phyloP scores from a whole-genome alignment of 2,113 vertebrate genomes.

The Xyliphius kryptos region DNA sequence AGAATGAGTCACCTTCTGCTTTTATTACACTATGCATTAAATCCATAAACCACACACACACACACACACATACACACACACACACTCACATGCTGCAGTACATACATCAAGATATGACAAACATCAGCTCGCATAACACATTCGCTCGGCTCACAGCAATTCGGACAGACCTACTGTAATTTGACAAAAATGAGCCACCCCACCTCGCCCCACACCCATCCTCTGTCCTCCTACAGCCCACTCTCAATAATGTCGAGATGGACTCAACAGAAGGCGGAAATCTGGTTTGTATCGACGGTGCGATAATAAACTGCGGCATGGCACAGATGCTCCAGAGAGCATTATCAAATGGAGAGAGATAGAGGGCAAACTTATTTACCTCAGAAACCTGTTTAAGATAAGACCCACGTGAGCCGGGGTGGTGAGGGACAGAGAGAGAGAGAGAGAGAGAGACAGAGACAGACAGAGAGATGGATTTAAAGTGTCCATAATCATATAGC shows the following conservation, averaged over 20 bases:
- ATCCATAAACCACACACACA: slow-evolving; percentile 22
- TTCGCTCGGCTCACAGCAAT: not conserved
- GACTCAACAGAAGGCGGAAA: slow-evolving; percentile 20
- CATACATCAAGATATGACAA: too few species aligned
- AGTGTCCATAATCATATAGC: slow-evolving; percentile 43
- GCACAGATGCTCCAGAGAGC: slow-evolving; percentile 34
- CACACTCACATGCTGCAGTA: not conserved
- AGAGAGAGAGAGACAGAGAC: not conserved
- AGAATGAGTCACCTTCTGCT: too few species aligned
- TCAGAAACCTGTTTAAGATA: slow-evolving; percentile 33
- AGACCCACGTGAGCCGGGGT: not conserved
- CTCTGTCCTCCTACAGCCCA: not conserved
- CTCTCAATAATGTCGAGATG: slow-evolving; percentile 28
- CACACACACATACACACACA: slow-evolving; percentile 4
- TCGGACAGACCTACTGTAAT: slow-evolving; percentile 22
- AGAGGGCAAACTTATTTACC: slow-evolving; percentile 36
- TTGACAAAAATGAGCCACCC: too few species aligned
- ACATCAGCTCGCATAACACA: too few species aligned
- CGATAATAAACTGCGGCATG: slow-evolving; percentile 26
- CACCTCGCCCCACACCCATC: too few species aligned
- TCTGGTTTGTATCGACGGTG: slow-evolving; percentile 26
- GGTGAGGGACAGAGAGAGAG: too few species aligned
- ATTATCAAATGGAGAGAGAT: slow-evolving; percentile 28
- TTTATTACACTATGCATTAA: too few species aligned
- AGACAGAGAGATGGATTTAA: not conserved